Evolutionary conservation across 2,888 invertebrate species (phyloP), one percentile per base, ranked within the genome.

Genomic region (Papilio gigon): DNA sequence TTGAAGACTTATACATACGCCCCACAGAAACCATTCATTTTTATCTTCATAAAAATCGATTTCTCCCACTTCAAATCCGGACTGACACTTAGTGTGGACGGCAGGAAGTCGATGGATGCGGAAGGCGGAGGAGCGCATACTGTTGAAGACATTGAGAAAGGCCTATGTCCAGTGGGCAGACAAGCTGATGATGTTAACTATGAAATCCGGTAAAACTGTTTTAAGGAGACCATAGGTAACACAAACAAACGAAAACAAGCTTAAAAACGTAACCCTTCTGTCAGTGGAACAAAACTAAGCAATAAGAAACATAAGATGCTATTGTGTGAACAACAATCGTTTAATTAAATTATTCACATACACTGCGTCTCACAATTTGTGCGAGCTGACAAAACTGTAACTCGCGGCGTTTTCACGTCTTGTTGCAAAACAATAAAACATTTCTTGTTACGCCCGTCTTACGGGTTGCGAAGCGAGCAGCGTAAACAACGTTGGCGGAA

Each of bases 371-470:
- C 11, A 22, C 42, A n/a, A 30, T 20, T 44, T 65, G 30, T 42
- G 58, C 56, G 17, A 50, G 50, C 30, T 56, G 20, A 40, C 20
- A 40, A 30, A 44, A 44, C 20, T 65, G 42, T 22, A 44, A 42
- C 65, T 56, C 58, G 58, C 27, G 65, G 65, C 65, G 30, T 42
- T 58, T 33, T 47, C 63, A 22, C 44, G 22, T 63, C 58, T 65
- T 42, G 65, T 58, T 14, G 11, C 44, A 30, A 44, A 58, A 42
- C 58, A 65, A 58, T 44, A 33, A 65, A 65, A 58, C 65, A 65
- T 65, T 65, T 30, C 65, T 53, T 53, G 53, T 64, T 53, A 25
- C 37, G 35, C 12, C 27, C 53, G 64, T 37, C 40, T 22, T 53
- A 27, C 17, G 25, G n/a, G 27, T 22, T 65, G 12, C 33, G 58